Conservation (phyloP, 2,888 invertebrate genomes). For the Allygus modestus region DNA sequence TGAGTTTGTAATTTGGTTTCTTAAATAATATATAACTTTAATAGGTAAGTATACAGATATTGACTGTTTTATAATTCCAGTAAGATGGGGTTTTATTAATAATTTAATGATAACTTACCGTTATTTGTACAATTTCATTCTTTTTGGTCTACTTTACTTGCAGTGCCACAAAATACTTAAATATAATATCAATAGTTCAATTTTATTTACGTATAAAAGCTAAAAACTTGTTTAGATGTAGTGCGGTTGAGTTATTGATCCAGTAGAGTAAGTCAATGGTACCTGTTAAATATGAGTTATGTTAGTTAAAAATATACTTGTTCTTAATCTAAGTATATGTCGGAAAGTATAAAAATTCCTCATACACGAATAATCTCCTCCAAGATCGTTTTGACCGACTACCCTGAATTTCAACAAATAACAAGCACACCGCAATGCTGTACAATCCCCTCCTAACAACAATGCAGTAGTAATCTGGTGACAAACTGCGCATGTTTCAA, state of each 20-base stretch:
- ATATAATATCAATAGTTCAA: not conserved
- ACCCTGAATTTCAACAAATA: not conserved
- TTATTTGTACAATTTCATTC: not conserved
- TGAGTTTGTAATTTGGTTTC: too few relatives aligned
- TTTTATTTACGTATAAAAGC: not conserved
- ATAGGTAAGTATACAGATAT: too few relatives aligned
- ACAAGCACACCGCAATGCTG: slow-evolving; percentile 34
- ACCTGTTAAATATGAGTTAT: not conserved
- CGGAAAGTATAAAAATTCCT: not conserved
- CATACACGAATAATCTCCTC: not conserved
- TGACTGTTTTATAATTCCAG: not conserved
- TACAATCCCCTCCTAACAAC: slow-evolving; percentile 24
- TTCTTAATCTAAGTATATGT: not conserved
- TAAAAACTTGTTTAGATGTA: not conserved
- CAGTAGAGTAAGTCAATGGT: not conserved
- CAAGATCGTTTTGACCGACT: not conserved
- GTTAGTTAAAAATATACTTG: not conserved
- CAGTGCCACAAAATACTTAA: not conserved
- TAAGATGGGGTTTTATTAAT: not conserved
- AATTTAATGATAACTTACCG: not conserved
- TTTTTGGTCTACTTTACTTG: not conserved
- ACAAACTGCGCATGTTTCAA: not conserved
- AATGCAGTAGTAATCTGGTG: slow-evolving; percentile 27
- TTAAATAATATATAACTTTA: too few relatives aligned
- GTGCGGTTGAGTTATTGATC: slow-evolving; percentile 35